Conservation (phyloP, 2,113 vertebrate genomes). For the Seriola aureovittata region DNA sequence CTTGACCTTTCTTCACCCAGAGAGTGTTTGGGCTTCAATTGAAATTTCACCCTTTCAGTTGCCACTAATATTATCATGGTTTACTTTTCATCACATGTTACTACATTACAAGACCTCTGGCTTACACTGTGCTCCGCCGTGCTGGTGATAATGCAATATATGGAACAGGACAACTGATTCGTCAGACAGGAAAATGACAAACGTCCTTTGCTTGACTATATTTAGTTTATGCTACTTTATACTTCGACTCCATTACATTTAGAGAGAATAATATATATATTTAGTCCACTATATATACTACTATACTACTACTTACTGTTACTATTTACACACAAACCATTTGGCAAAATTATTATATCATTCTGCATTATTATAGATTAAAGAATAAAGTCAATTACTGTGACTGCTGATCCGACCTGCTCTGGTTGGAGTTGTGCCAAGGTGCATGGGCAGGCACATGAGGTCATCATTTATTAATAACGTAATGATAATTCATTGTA, state of each 20-base stretch:
- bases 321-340: background rate
- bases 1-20: slow-evolving; percentile 83
- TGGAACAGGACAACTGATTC: background rate
- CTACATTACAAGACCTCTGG: background rate
- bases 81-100: slow-evolving; percentile 3
- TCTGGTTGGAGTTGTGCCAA: background rate
- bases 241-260: background rate
- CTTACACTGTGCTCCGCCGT: background rate
- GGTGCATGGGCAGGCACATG: background rate
- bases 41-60: slow-evolving; percentile 9
- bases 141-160: background rate
- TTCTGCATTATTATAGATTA: background rate
- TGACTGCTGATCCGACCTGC: background rate
- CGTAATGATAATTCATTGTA: background rate
- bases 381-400: background rate
- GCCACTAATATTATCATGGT: background rate
- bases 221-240: background rate
- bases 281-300: background rate
- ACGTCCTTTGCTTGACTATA: too few relatives aligned
- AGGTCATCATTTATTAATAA: background rate
- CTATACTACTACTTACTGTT: background rate
- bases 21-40: background rate
- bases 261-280: background rate
- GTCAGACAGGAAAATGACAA: too few relatives aligned
- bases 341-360: background rate